phyloP scores from a whole-genome alignment of 1,140 invertebrate species.

The Drosophila takahashii region DNA sequence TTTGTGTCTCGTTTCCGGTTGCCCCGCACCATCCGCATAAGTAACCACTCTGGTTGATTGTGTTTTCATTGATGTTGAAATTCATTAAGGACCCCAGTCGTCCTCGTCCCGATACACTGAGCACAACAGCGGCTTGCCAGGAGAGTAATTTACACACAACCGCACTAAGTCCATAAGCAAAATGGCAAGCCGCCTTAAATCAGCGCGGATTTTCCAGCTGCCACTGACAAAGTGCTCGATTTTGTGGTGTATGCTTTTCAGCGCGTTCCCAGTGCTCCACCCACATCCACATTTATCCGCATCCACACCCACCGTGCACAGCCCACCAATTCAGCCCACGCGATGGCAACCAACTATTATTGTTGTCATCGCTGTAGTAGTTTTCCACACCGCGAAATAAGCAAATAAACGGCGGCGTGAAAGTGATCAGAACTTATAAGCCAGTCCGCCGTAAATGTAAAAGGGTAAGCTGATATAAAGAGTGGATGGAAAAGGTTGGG shows the following conservation, averaged over 20 bases:
- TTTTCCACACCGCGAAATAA: conserved; percentile 47
- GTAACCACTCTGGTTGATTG: conserved; percentile 82
- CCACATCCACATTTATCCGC: neutral
- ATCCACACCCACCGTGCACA: neutral
- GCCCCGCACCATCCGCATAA: conserved; percentile 55
- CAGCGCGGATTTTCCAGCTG: conserved; percentile 62
- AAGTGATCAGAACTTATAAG: conserved; percentile 15
- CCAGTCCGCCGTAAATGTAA: conserved; percentile 5
- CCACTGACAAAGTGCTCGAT: conserved; percentile 67
- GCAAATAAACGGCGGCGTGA: conserved; percentile 42
- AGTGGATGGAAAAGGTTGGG: conserved; percentile 3
- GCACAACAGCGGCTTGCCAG: conserved; percentile 33
- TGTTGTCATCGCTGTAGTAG: conserved; percentile 38
- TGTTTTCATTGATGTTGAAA: conserved; percentile 83
- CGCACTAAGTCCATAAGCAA: conserved; percentile 65
- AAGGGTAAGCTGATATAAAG: conserved; percentile 4
- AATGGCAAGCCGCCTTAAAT: conserved; percentile 67
- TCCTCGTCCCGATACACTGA: conserved; percentile 41
- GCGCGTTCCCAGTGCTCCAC: neutral
- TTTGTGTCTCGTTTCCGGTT: conserved; percentile 51
- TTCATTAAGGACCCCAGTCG: conserved; percentile 60
- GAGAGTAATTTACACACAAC: conserved; percentile 51
- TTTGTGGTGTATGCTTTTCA: conserved; percentile 43
- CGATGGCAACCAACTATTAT: conserved; percentile 28
- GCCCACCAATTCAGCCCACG: neutral